phyloP scores from a whole-genome alignment of 2,797 vertebrate species.

The Pelodytes ibericus region DNA sequence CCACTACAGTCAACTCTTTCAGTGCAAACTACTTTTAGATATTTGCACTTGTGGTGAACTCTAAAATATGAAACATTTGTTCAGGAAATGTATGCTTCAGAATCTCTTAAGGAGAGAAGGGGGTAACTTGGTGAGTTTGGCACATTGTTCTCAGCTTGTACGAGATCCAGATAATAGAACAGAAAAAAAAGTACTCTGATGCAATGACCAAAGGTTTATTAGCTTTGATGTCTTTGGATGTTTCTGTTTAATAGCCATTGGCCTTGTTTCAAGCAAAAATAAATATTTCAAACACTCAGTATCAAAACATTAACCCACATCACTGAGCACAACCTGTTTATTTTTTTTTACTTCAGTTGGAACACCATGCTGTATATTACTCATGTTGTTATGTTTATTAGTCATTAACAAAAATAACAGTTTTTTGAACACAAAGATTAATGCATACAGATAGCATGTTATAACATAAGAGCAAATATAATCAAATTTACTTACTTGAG shows the following conservation, averaged over 20 bases:
- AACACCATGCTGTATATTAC: constrained; percentile 63
- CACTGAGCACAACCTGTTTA: constrained; percentile 60
- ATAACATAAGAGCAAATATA: constrained; percentile 66
- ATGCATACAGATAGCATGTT: constrained; percentile 68
- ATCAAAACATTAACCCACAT: constrained; percentile 67
- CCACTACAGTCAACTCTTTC: constrained; percentile 65
- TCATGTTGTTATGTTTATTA: constrained; percentile 69
- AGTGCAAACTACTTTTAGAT: constrained; percentile 71
- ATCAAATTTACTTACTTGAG: constrained; percentile 66
- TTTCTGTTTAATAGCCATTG: constrained; percentile 73
- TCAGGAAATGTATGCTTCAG: constrained; percentile 67
- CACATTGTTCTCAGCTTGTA: constrained; percentile 73
- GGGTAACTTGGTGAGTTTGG: constrained; percentile 69
- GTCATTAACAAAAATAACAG: constrained; percentile 62
- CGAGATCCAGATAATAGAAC: constrained; percentile 75
- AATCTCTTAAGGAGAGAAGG: constrained; percentile 67
- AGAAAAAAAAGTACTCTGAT: constrained; percentile 74
- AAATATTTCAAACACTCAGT: constrained; percentile 71
- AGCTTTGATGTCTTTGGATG: constrained; percentile 78
- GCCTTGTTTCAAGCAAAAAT: constrained; percentile 79
- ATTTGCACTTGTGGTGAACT: constrained; percentile 78
- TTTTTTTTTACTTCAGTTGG: constrained; percentile 62
- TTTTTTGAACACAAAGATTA: constrained; percentile 58
- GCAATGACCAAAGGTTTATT: constrained; percentile 70
- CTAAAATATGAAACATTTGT: constrained; percentile 74